These are phyloP conservation scores for Pachyuromys duprasi DNA, from an alignment of 2,797 vertebrate species.

Conservation along the genomic window DNA sequence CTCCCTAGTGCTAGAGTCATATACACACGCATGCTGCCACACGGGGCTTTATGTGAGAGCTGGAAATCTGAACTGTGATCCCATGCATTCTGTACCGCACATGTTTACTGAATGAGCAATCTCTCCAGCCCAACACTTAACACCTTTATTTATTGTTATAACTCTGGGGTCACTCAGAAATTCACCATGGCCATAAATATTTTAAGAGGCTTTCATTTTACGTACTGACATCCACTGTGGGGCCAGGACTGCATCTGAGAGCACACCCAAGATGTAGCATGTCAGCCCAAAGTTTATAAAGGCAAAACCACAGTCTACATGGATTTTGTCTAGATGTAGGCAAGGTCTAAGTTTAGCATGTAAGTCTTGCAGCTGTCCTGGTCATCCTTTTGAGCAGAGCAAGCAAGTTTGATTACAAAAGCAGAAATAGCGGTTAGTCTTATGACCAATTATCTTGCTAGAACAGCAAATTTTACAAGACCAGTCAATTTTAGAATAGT, in stretches of 20 bases:
- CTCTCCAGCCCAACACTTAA: not conserved
- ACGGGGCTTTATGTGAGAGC: not conserved
- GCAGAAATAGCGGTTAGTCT: not conserved
- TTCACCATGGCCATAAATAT: not conserved
- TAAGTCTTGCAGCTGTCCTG: not conserved
- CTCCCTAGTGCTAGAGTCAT: not conserved
- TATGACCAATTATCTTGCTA: not conserved
- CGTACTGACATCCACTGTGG: not conserved
- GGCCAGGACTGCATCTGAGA: not conserved
- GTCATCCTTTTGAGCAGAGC: not conserved
- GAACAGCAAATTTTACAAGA: not conserved
- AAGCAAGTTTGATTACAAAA: not conserved
- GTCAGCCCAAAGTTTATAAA: not conserved
- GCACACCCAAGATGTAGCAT: not conserved
- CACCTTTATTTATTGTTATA: not conserved
- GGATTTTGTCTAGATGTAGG: not conserved
- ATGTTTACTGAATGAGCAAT: not conserved
- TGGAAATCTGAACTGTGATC: not conserved
- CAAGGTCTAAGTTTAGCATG: not conserved
- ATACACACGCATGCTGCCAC: not conserved
- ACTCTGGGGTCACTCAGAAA: not conserved
- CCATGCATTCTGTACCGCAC: not conserved
- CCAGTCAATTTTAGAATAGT: not conserved
- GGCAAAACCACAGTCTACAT: not conserved
- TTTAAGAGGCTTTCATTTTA: not conserved